Conservation (phyloP, 1,140 invertebrate species). For the Wasmannia auropunctata region DNA sequence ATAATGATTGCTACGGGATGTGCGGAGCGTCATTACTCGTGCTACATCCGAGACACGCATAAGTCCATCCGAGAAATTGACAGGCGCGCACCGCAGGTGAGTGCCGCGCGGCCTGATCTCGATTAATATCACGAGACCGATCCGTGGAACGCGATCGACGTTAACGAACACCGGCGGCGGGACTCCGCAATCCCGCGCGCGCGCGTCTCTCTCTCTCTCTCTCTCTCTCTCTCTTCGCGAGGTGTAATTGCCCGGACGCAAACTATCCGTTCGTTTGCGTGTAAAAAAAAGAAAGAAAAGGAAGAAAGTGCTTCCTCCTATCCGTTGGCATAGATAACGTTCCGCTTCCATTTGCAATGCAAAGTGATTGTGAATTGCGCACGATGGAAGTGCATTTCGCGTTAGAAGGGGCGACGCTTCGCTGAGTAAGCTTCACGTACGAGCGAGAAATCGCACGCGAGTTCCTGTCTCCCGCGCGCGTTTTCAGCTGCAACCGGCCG, state of each 20-base stretch:
- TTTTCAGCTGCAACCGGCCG: constrained; percentile 1
- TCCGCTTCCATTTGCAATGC: constrained; percentile 64
- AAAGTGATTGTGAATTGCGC: constrained; percentile 36
- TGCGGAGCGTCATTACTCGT: constrained; percentile 54
- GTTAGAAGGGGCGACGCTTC: constrained; percentile 37
- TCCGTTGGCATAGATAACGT: constrained; percentile 39
- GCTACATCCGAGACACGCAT: constrained; percentile 28
- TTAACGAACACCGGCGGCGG: neutral
- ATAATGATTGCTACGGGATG: constrained; percentile 68
- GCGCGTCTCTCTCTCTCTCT: neutral
- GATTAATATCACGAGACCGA: constrained; percentile 40
- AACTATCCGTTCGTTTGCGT: neutral
- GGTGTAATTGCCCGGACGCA: neutral
- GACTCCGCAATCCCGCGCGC: neutral
- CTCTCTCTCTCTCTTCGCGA: neutral
- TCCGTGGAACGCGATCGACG: constrained; percentile 5
- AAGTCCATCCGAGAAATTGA: constrained; percentile 33
- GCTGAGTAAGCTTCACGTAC: constrained; percentile 15
- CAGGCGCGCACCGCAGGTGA: constrained; percentile 38
- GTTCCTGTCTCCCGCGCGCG: constrained; percentile 23
- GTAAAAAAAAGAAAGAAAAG: neutral
- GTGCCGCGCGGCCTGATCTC: constrained; percentile 20
- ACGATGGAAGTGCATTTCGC: constrained; percentile 42
- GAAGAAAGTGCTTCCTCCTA: neutral
- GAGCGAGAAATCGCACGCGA: constrained; percentile 34